Evolutionary conservation across 92 coral and sea anemone genomes (phyloP).

Genomic region (Isaurus tuberculatus): DNA sequence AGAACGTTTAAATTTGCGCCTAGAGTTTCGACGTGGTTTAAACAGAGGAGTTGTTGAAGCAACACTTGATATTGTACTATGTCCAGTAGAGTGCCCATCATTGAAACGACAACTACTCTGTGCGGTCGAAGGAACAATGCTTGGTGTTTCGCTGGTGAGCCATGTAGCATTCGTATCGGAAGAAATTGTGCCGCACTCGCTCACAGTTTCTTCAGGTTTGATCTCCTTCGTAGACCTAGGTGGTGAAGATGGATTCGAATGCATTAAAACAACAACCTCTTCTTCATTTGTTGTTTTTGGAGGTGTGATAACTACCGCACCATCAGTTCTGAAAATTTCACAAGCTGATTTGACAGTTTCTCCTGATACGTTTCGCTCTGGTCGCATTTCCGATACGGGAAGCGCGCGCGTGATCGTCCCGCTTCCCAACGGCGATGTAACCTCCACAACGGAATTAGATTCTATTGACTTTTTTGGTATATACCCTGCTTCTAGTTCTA

Average conservation of each 20-base stretch:
- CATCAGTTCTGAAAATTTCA: conserved; percentile 79
- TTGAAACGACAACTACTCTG: conserved; percentile 72
- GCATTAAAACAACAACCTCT: conserved; percentile 68
- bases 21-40: conserved; percentile 62
- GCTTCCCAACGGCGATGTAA: conserved; percentile 38
- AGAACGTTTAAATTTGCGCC: conserved; percentile 33
- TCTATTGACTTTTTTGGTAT: conserved; percentile 59
- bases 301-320: conserved; percentile 84
- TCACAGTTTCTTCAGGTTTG: conserved; percentile 77
- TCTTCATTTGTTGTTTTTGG: conserved; percentile 67
- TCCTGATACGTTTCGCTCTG: conserved; percentile 25
- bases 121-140: conserved; percentile 60
- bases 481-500: conserved; percentile 62
- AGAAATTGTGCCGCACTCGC: conserved; percentile 89
- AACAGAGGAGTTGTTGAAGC: conserved; percentile 81
- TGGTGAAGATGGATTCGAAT: conserved; percentile 87
- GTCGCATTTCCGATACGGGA: conserved; percentile 28
- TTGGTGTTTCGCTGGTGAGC: conserved; percentile 85
- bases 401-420: conserved; percentile 51
- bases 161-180: conserved; percentile 91
- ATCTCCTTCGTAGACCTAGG: conserved; percentile 55
- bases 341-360: conserved; percentile 58
- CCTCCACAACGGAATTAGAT: conserved; percentile 52
- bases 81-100: conserved; percentile 88
- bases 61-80: conserved; percentile 82